Evolutionary conservation across 2,113 vertebrate species (phyloP).

Genomic region (Microcebus tavaratra): DNA sequence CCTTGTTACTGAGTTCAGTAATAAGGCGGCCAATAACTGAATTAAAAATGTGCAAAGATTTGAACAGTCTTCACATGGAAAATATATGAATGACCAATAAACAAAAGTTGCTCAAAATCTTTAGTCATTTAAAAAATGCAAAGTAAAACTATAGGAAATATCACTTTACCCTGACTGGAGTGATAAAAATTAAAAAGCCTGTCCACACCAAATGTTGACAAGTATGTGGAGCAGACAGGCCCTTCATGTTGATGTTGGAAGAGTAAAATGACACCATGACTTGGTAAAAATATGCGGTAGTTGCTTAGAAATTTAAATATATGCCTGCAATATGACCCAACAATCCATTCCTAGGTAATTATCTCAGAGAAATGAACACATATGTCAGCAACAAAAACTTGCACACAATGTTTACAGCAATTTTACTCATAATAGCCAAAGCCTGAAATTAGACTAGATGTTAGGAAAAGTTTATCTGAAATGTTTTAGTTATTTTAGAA

Average conservation of each 20-base stretch:
- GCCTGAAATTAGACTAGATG: background rate
- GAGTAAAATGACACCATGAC: background rate
- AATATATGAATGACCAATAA: no score
- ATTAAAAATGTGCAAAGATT: no score
- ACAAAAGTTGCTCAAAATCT: no score
- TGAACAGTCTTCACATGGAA: no score
- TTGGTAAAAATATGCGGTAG: background rate
- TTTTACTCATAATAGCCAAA: background rate
- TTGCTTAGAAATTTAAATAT: background rate
- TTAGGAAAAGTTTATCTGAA: background rate
- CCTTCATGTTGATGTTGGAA: background rate
- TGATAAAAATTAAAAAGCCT: no score
- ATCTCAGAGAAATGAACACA: background rate
- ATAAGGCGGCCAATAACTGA: no score
- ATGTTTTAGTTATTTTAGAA: background rate
- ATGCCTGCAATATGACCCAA: background rate
- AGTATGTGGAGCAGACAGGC: no score
- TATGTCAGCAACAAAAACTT: background rate
- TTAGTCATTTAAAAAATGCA: no score
- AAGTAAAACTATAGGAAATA: no score
- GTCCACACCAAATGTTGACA: no score
- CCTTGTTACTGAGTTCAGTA: no score
- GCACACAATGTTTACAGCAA: background rate
- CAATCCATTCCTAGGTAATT: background rate
- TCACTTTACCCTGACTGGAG: no score